Percentiles rank a stretch among this genome's conserved stretches.
Evolutionary conservation across 1,140 invertebrate species (phyloP).

Genomic region (Drosophila mauritiana): DNA sequence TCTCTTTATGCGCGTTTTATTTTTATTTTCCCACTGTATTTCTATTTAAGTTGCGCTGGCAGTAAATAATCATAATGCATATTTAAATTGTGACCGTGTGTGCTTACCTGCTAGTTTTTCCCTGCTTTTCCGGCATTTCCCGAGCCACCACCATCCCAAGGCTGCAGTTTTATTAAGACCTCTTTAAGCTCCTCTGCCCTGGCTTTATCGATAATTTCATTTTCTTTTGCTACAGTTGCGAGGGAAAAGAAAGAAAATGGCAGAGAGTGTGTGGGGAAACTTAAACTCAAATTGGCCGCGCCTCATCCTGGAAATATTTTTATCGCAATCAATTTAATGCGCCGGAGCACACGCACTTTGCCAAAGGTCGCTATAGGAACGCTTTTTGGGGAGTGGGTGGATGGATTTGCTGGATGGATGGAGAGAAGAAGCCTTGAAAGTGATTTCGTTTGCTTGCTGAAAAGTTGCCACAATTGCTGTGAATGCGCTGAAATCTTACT

Average conservation of each 20-base stretch:
- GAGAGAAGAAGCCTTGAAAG: conserved; percentile 52
- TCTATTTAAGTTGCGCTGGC: conserved; percentile 36
- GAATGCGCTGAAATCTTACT: conserved; percentile 69
- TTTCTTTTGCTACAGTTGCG: conserved; percentile 46
- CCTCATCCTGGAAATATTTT: conserved; percentile 58
- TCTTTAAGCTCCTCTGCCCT: background rate
- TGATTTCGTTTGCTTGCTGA: conserved; percentile 42
- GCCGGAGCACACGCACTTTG: conserved; percentile 70
- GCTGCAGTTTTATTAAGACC: conserved; percentile 66
- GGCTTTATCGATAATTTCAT: conserved; percentile 52
- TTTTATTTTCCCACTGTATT: conserved; percentile 36
- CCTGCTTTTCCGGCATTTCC: conserved; percentile 49
- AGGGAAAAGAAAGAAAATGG: conserved; percentile 7
- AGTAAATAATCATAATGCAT: conserved; percentile 80
- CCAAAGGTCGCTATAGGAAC: conserved; percentile 61
- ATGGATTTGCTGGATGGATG: background rate
- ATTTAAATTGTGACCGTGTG: conserved; percentile 69
- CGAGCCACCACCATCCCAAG: conserved; percentile 52
- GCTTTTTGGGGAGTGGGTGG: conserved; percentile 7
- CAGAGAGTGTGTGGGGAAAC: background rate
- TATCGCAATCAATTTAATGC: conserved; percentile 81
- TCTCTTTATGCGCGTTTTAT: conserved; percentile 33
- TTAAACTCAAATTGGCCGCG: conserved; percentile 46
- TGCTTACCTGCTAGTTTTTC: conserved; percentile 20
- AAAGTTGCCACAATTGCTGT: conserved; percentile 65